These are phyloP conservation scores for Drosophila takahashii DNA, from an alignment of 1,140 invertebrate genomes.

Conservation along the genomic window DNA sequence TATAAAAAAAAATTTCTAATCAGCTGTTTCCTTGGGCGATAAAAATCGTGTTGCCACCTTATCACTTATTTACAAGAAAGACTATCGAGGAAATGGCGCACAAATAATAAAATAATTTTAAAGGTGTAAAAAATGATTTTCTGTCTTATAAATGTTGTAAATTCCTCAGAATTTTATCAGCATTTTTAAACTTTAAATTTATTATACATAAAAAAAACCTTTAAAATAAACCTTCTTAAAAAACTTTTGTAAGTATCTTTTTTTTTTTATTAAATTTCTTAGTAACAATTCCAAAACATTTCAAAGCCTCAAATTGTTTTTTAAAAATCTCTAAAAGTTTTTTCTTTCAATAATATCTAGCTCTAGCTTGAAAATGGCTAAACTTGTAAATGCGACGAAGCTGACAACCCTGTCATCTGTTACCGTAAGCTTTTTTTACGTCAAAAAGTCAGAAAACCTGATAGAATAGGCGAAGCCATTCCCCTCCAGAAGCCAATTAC, in stretches of 20 bases:
- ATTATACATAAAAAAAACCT: no score
- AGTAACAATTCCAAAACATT: not conserved
- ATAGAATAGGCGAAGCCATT: conserved; percentile 4
- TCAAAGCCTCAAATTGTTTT: not conserved
- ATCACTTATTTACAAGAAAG: not conserved
- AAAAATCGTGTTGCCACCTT: not conserved
- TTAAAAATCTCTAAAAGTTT: not conserved
- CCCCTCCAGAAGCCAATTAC: conserved; percentile 31
- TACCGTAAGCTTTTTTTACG: conserved; percentile 16
- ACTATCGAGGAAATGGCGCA: not conserved
- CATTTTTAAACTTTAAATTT: no score
- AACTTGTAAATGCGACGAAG: not conserved
- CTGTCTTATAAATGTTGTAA: no score
- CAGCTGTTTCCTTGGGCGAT: conserved; percentile 39
- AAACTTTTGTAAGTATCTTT: no score
- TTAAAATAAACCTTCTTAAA: no score
- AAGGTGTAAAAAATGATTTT: no score
- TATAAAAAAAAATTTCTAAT: conserved; percentile 29
- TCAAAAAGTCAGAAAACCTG: conserved; percentile 23
- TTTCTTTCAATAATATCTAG: not conserved
- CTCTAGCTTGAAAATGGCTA: conserved; percentile 4
- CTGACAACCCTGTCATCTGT: conserved; percentile 14
- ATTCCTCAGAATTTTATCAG: no score
- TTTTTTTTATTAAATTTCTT: no score
- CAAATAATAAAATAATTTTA: not conserved